A percentile compares a stretch with the other conserved stretches of the same genome.
These are phyloP conservation scores for Temnothorax nylanderi DNA, from an alignment of 1,140 invertebrate genomes.

Conservation along the genomic window DNA sequence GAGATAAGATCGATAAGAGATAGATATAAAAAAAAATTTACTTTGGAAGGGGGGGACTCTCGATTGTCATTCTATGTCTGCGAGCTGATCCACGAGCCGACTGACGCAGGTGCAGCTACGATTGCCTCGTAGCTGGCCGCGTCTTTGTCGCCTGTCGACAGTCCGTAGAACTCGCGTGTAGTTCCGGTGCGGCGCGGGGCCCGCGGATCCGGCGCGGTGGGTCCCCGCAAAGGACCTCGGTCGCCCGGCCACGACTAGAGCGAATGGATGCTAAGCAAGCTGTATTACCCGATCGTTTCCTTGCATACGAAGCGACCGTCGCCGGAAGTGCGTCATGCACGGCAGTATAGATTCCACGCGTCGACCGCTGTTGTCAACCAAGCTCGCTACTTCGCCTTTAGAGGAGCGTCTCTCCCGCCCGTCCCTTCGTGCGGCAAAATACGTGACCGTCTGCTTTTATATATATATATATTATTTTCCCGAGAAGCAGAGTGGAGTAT, in stretches of 20 bases:
- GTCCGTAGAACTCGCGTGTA: conserved; percentile 14
- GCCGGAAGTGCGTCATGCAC: conserved; percentile 82
- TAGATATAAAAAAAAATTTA: neutral
- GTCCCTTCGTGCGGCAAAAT: conserved; percentile 18
- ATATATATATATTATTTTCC: conserved; percentile 31
- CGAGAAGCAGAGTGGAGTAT: conserved; percentile 23
- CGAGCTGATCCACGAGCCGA: neutral
- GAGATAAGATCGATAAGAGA: neutral
- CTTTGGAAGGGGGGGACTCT: neutral
- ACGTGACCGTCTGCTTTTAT: conserved; percentile 18
- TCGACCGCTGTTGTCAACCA: conserved; percentile 58
- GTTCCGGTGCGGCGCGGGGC: conserved; percentile 68
- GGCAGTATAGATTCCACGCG: conserved; percentile 75
- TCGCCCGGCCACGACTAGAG: conserved; percentile 73
- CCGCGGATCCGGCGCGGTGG: conserved; percentile 66
- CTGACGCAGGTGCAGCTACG: conserved; percentile 55
- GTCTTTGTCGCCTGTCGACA: conserved; percentile 63
- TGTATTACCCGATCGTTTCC: conserved; percentile 84
- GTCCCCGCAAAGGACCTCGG: conserved; percentile 67
- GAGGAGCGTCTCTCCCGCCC: conserved; percentile 12
- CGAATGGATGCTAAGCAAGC: conserved; percentile 84
- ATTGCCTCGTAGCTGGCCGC: conserved; percentile 44
- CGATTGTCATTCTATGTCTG: neutral
- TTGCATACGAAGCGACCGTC: conserved; percentile 80
- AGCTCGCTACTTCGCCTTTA: conserved; percentile 41